Percentiles rank a stretch among this genome's conserved stretches.
These are phyloP conservation scores for Ctenodactylus gundi DNA, from an alignment of 2,113 vertebrate species.

Conservation along the genomic window DNA sequence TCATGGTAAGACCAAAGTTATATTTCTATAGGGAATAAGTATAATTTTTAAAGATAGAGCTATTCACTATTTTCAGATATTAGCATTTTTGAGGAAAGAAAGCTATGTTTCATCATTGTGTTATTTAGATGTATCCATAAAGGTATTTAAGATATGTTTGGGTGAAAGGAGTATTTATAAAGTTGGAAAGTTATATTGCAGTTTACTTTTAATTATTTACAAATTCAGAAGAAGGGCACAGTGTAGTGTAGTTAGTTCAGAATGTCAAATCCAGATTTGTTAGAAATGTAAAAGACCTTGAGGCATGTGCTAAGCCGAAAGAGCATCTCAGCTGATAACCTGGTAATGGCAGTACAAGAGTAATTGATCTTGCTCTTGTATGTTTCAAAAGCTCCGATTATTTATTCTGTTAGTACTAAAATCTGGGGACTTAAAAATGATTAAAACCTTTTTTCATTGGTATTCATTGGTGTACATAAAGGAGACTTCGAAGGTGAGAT, in stretches of 20 bases:
- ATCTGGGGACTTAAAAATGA: neutral
- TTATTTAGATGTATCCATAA: conserved; percentile 35
- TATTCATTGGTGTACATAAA: neutral
- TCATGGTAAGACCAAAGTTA: conserved; percentile 87
- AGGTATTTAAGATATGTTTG: neutral
- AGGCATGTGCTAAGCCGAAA: neutral
- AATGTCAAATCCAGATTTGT: neutral
- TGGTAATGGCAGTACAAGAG: neutral
- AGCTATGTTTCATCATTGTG: conserved; percentile 18
- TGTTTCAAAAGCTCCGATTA: neutral
- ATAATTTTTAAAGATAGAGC: conserved; percentile 55
- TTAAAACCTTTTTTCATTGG: neutral
- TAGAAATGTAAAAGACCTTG: neutral
- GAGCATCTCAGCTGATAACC: neutral
- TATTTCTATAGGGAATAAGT: conserved; percentile 54
- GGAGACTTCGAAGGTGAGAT: conserved; percentile 15
- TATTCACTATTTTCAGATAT: conserved; percentile 35
- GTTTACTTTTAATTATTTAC: conserved; percentile 4
- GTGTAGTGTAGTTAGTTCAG: neutral
- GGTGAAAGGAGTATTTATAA: conserved; percentile 1
- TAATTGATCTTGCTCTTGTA: neutral
- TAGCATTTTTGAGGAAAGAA: conserved; percentile 30
- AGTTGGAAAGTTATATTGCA: neutral
- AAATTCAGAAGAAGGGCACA: conserved; percentile 32
- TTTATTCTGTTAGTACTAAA: neutral